These are phyloP conservation scores for Nephrotoma appendiculata DNA, from an alignment of 2,888 invertebrate species.

Conservation along the genomic window DNA sequence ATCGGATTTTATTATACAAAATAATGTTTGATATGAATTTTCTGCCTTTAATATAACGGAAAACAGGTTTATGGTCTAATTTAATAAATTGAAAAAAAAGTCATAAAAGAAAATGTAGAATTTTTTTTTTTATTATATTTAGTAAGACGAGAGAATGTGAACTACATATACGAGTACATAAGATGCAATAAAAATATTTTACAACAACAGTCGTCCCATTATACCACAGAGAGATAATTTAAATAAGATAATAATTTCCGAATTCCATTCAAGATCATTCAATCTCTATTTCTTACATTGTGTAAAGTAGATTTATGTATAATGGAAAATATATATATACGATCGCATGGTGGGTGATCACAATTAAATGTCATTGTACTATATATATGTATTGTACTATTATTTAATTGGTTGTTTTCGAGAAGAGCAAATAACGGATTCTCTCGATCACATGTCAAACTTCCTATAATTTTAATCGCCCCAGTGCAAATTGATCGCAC, in stretches of 20 bases:
- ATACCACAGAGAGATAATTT: neutral
- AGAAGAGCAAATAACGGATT: neutral
- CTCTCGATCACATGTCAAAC: neutral
- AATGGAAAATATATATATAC: neutral
- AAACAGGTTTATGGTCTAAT: neutral
- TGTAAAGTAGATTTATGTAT: neutral
- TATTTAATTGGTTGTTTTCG: neutral
- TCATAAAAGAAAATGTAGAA: neutral
- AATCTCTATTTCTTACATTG: neutral
- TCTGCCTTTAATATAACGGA: neutral
- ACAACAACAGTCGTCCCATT: neutral
- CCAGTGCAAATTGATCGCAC: too few relatives aligned
- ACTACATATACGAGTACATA: neutral
- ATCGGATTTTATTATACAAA: too few relatives aligned
- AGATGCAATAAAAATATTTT: neutral
- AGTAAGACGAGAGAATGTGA: neutral
- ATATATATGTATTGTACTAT: neutral
- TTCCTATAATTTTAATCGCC: too few relatives aligned
- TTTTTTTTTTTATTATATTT: neutral
- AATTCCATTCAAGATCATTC: neutral
- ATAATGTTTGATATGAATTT: too few relatives aligned
- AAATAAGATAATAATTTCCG: neutral
- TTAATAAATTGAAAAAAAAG: neutral
- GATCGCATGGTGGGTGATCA: neutral
- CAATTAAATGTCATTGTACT: neutral